phyloP scores from a whole-genome alignment of 2,797 vertebrate genomes.

The Brachyrhaphis roseni region DNA sequence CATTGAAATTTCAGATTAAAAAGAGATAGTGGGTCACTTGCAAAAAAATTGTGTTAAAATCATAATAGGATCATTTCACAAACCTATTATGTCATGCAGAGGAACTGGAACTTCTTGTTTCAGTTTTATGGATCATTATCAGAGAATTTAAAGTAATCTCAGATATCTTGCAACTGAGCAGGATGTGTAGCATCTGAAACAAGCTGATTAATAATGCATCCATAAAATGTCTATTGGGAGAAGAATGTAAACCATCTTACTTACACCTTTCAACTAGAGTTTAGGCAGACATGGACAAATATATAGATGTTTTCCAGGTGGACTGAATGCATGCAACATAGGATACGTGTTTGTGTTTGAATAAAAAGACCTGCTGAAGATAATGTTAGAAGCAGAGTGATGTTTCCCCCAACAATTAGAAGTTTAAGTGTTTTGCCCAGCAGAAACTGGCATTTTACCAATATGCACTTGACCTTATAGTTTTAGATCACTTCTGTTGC shows the following conservation, averaged over 20 bases:
- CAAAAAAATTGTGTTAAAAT: neutral
- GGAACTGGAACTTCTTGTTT: slow-evolving; percentile 1
- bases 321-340: neutral
- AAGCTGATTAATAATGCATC: neutral
- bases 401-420: neutral
- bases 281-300: neutral
- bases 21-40: neutral
- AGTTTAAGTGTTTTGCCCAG: neutral
- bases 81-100: neutral
- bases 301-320: neutral
- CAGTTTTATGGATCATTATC: neutral
- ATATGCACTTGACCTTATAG: neutral
- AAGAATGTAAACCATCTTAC: neutral
- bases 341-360: neutral
- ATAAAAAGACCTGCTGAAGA: neutral
- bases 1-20: neutral
- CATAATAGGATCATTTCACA: neutral
- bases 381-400: neutral
- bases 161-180: neutral
- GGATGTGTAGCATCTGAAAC: neutral
- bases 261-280: neutral
- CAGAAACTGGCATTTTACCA: neutral
- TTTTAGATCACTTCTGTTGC: neutral
- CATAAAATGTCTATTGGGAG: neutral
- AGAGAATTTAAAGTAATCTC: neutral